Evolutionary conservation across 1,140 invertebrate species (phyloP), one percentile per base, ranked within the genome.

Genomic region (Caenorhabditis briggsae): DNA sequence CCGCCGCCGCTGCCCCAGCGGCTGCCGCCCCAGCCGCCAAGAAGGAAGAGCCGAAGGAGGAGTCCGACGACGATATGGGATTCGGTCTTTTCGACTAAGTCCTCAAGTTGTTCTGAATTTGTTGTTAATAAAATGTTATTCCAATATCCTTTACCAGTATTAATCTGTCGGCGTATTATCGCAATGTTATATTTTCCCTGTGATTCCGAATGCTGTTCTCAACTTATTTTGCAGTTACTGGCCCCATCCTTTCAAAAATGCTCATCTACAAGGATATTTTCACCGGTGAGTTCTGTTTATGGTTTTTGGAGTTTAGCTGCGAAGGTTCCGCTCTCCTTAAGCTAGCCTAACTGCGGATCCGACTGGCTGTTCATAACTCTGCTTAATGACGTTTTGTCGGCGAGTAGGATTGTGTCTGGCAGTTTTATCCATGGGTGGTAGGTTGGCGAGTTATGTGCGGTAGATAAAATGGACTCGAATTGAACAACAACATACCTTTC

Each of bases 221-320:
- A 12, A 56, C 43, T 61, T 90, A 88, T 55, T 6, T 61, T 61
- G 8, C 85, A 87, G 90, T 82, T 83, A 48, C 85, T 87, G 88
- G 82, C 82, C 78, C 74, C 55, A 12, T 55, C 56, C 43, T 20
- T 41, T n/a, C 83, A 86, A 94, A n/a, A 94, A 97, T 98, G 96
- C 96, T 94, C 93, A 96, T 98, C 93, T 97, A 95, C 94, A 97
- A 97, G 94, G 96, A 97, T 94, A 95, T 96, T 94, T 95, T 97
- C 93, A 96, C 95, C 88, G 96, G 96, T 97, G 95, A 94, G 93
- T 90, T 65, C 59, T 87, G 83, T 78, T 56, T 53, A 3, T 61
- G 11, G 0, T n/a, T 61, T n/a, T 25, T 88, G 23, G 86, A 82
- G 50, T 20, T 50, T 53, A 46, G 59, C 64, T 18, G n/a, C 20